Percentiles rank a stretch among this genome's conserved stretches.
phyloP scores from a whole-genome alignment of 2,888 invertebrate species.

The Amiota communis region DNA sequence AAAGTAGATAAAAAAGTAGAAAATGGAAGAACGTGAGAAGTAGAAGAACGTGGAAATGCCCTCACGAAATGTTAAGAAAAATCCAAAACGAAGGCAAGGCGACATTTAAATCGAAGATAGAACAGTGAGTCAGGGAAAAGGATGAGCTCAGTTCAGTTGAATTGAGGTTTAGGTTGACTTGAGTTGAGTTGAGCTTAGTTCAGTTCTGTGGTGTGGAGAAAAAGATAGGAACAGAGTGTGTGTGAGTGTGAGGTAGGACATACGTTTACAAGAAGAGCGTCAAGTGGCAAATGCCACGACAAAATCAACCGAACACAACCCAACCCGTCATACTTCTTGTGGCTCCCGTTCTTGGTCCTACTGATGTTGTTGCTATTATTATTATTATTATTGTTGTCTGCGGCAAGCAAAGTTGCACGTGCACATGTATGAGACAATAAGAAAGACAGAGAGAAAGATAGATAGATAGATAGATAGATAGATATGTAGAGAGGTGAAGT shows the following conservation, averaged over 20 bases:
- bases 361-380: background rate
- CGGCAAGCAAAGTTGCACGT: background rate
- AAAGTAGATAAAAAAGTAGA: background rate
- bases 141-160: conserved; percentile 34
- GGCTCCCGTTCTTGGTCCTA: no score
- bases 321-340: no score
- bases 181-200: background rate
- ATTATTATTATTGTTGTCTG: background rate
- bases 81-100: conserved; percentile 6
- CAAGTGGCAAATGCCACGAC: conserved; percentile 50
- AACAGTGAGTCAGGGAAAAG: background rate
- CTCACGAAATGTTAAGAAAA: conserved; percentile 16
- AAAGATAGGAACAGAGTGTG: background rate
- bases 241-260: background rate
- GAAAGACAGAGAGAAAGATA: background rate
- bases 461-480: background rate
- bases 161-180: conserved; percentile 34
- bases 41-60: background rate
- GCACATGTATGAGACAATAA: background rate
- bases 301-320: background rate
- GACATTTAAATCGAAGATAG: conserved; percentile 18
- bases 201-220: conserved; percentile 21
- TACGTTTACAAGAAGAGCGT: conserved; percentile 35
- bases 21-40: background rate
- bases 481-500: background rate